Percentiles rank a stretch among this genome's conserved stretches.
Conservation (phyloP, 1,140 invertebrate species). For the Dendroctonus ponderosae region DNA sequence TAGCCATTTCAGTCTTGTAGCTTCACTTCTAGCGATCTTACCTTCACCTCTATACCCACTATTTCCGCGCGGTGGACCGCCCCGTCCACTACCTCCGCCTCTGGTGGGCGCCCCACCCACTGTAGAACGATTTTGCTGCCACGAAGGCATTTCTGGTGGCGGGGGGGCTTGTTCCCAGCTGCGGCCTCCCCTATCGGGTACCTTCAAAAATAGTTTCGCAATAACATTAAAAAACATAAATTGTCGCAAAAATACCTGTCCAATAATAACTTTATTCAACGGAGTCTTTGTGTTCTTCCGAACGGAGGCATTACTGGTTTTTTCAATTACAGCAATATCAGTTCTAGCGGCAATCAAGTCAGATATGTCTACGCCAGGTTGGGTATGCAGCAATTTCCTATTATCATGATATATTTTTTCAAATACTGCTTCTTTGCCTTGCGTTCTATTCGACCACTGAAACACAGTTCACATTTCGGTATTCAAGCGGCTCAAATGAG, state of each 20-base stretch:
- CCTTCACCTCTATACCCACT: neutral
- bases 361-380: conserved; percentile 65
- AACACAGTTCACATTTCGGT: conserved; percentile 34
- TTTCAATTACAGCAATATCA: conserved; percentile 80
- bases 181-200: conserved; percentile 86
- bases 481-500: conserved; percentile 1
- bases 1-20: too few species aligned
- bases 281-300: conserved; percentile 76
- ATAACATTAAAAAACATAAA: too few species aligned
- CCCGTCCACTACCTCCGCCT: conserved; percentile 32
- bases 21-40: neutral
- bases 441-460: conserved; percentile 83
- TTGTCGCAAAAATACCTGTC: conserved; percentile 54
- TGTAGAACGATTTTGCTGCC: conserved; percentile 63
- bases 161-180: conserved; percentile 86
- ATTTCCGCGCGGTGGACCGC: neutral
- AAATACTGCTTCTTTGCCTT: conserved; percentile 71
- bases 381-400: conserved; percentile 61
- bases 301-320: conserved; percentile 79
- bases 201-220: conserved; percentile 47
- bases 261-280: conserved; percentile 86
- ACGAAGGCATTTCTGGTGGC: conserved; percentile 93
- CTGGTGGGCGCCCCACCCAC: conserved; percentile 38
- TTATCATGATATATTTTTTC: conserved; percentile 67
- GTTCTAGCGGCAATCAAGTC: conserved; percentile 80